These are phyloP conservation scores for Drosophila sordidula DNA, from an alignment of 2,888 invertebrate species.

Conservation along the genomic window DNA sequence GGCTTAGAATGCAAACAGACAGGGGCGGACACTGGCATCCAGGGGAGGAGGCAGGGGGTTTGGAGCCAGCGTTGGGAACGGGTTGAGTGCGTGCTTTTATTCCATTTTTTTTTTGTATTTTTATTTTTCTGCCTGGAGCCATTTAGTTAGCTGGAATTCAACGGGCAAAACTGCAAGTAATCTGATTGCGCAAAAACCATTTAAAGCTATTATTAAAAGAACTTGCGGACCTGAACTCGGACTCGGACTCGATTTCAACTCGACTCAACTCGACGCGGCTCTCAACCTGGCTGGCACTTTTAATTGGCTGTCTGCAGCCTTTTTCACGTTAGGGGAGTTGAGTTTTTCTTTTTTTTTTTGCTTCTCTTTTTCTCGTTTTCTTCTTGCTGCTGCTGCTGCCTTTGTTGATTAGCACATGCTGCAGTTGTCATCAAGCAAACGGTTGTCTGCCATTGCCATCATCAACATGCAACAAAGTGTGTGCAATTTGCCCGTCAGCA, in stretches of 20 bases:
- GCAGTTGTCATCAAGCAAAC: constrained; percentile 63
- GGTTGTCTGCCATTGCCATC: constrained; percentile 37
- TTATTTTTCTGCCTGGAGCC: constrained; percentile 29
- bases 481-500: constrained; percentile 58
- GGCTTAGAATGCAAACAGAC: constrained; percentile 58
- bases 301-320: constrained; percentile 68
- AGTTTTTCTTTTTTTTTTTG: not conserved
- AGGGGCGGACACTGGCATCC: not conserved
- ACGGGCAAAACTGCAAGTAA: constrained; percentile 40
- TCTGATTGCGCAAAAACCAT: constrained; percentile 64
- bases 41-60: not conserved
- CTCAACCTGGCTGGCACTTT: constrained; percentile 55
- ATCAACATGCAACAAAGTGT: constrained; percentile 56
- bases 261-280: constrained; percentile 26
- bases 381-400: not conserved
- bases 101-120: not conserved
- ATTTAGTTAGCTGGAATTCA: constrained; percentile 59
- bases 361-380: not conserved
- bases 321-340: constrained; percentile 11
- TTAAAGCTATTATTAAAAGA: constrained; percentile 72
- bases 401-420: constrained; percentile 50
- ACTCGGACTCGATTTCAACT: constrained; percentile 24
- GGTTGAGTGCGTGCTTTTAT: constrained; percentile 29
- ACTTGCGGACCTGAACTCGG: constrained; percentile 37
- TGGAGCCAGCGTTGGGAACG: constrained; percentile 8